Conservation (phyloP, 2,888 invertebrate species). For the Mesochorus sp. region DNA sequence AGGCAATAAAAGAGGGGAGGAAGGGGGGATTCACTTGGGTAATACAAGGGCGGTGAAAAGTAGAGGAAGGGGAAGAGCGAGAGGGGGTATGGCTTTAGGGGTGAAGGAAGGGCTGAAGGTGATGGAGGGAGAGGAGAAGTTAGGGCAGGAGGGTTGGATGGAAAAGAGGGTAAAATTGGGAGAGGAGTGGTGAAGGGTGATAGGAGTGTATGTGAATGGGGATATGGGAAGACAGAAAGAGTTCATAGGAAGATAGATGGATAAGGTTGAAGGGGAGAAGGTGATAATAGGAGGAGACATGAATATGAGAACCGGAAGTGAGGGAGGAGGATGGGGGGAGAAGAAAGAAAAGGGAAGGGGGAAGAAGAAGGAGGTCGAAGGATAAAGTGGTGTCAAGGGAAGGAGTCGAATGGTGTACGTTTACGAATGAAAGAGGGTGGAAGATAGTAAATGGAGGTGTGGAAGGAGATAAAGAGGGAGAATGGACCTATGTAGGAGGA, state of each 20-base stretch:
- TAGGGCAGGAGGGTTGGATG: not conserved
- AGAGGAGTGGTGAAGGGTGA: conserved; percentile 2
- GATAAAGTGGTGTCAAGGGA: too few relatives aligned
- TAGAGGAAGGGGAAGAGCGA: conserved; percentile 57
- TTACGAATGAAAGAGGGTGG: too few relatives aligned
- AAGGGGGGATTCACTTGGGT: not conserved
- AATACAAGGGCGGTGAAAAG: conserved; percentile 19
- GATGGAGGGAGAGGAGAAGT: not conserved
- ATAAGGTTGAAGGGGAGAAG: conserved; percentile 13
- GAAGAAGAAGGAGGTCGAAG: too few relatives aligned
- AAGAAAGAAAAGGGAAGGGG: too few relatives aligned
- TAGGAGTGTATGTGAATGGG: conserved; percentile 32
- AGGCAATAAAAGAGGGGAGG: too few relatives aligned
- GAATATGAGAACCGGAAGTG: too few relatives aligned
- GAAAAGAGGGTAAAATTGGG: conserved; percentile 5
- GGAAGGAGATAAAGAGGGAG: conserved; percentile 1
- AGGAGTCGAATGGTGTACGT: too few relatives aligned
- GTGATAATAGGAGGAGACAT: conserved; percentile 46
- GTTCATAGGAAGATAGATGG: conserved; percentile 29
- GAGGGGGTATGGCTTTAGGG: conserved; percentile 55
- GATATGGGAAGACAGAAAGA: conserved; percentile 18
- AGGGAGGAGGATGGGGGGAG: too few relatives aligned
- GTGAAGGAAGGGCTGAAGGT: conserved; percentile 29
- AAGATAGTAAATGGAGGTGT: conserved; percentile 38
- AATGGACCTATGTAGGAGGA: conserved; percentile 6